A percentile compares a stretch with the other conserved stretches of the same genome.
phyloP scores from a whole-genome alignment of 2,113 vertebrate genomes.

The Chloebia gouldiae region DNA sequence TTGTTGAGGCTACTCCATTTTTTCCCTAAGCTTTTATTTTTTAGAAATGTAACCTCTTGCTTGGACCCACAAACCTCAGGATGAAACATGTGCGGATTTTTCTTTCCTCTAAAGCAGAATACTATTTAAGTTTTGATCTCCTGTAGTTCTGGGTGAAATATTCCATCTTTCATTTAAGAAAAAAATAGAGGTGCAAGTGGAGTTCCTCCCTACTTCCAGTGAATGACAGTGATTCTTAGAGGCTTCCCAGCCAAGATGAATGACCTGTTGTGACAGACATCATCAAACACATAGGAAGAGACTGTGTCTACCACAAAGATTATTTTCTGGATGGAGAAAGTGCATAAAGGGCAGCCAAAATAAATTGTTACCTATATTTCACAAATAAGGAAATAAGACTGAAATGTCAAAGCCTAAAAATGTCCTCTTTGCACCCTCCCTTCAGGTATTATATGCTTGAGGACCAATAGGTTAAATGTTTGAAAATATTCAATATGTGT shows the following conservation, averaged over 20 bases:
- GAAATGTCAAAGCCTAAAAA: background rate
- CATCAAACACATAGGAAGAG: background rate
- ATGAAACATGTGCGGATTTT: slow-evolving; percentile 17
- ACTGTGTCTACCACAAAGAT: background rate
- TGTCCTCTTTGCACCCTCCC: background rate
- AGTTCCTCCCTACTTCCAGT: background rate
- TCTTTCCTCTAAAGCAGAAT: background rate
- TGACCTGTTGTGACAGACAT: background rate
- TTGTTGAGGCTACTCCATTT: background rate
- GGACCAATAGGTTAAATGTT: background rate
- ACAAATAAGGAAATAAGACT: background rate
- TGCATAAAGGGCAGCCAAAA: background rate
- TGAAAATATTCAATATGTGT: background rate
- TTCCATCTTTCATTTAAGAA: background rate
- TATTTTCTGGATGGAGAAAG: background rate
- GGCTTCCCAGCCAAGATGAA: background rate
- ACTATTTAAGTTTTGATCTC: background rate
- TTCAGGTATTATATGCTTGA: background rate
- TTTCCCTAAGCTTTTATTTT: slow-evolving; percentile 18
- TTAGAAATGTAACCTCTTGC: background rate
- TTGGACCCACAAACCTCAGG: background rate
- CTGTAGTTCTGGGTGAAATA: background rate
- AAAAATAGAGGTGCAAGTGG: background rate
- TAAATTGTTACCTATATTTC: background rate
- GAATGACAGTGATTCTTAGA: background rate